phyloP scores from a whole-genome alignment of 2,113 vertebrate genomes.

The Sander vitreus region DNA sequence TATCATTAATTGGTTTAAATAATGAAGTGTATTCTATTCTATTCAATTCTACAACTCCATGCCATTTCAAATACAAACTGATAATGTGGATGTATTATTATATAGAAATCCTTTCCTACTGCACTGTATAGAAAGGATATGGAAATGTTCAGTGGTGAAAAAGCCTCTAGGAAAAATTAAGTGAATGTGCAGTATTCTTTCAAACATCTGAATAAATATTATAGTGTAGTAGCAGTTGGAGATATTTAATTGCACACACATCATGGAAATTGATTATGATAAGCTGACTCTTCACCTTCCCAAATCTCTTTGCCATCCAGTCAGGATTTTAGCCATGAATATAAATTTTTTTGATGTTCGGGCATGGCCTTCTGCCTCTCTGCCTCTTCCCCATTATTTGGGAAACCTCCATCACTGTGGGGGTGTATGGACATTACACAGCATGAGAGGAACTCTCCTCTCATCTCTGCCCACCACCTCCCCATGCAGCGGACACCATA shows the following conservation, averaged over 20 bases:
- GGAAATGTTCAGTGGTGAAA: neutral
- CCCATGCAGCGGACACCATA: constrained; percentile 71
- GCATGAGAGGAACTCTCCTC: constrained; percentile 65
- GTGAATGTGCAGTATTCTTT: neutral
- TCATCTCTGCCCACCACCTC: constrained; percentile 61
- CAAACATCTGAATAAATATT: neutral
- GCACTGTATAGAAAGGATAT: neutral
- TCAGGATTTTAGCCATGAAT: constrained; percentile 3
- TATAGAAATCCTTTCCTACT: neutral
- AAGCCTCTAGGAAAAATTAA: neutral
- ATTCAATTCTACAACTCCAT: neutral
- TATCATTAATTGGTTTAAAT: constrained; percentile 5
- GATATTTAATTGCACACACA: neutral
- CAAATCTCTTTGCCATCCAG: constrained; percentile 2
- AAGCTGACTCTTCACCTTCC: neutral
- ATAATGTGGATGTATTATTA: constrained; percentile 4
- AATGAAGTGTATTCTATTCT: neutral
- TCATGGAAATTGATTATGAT: neutral
- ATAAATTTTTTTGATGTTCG: neutral
- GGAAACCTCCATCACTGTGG: constrained; percentile 72
- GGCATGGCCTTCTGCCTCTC: constrained; percentile 33
- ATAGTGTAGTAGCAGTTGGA: neutral
- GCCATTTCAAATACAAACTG: constrained; percentile 7
- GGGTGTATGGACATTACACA: constrained; percentile 62
- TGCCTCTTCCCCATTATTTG: constrained; percentile 41